phyloP scores from a whole-genome alignment of 1,140 invertebrate species.

The Leptinotarsa undecemlineata region DNA sequence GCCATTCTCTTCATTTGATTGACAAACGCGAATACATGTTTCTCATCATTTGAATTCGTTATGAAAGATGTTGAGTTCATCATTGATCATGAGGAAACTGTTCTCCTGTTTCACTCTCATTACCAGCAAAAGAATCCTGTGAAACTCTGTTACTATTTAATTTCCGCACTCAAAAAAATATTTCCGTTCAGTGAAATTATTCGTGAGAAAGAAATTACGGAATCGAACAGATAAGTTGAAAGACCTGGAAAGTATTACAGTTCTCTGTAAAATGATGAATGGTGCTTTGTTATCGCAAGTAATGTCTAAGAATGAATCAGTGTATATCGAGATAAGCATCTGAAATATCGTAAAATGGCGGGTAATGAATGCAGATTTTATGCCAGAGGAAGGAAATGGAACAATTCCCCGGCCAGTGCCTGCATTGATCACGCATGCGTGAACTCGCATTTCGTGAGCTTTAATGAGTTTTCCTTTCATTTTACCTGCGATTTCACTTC shows the following conservation, averaged over 20 bases:
- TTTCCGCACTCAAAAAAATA: not conserved
- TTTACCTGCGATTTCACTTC: constrained; percentile 15
- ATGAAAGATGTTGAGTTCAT: too few species aligned
- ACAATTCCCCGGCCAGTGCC: constrained; percentile 37
- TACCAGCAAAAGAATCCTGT: not conserved
- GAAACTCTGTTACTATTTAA: not conserved
- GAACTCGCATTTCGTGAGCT: constrained; percentile 32
- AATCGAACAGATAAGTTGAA: constrained; percentile 16
- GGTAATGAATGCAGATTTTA: constrained; percentile 45
- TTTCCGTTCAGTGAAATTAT: not conserved
- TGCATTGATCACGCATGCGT: constrained; percentile 34
- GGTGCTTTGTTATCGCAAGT: constrained; percentile 34
- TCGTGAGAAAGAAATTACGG: constrained; percentile 18
- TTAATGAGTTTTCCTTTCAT: constrained; percentile 38
- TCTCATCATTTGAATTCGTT: too few species aligned
- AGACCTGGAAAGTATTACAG: constrained; percentile 15
- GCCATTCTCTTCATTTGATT: too few species aligned
- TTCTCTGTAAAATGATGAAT: constrained; percentile 24
- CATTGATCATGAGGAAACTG: too few species aligned
- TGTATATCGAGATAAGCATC: constrained; percentile 34
- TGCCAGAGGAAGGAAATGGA: constrained; percentile 42
- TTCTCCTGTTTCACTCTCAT: not conserved
- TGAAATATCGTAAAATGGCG: constrained; percentile 36
- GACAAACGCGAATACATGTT: too few species aligned
- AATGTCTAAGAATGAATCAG: constrained; percentile 36